phyloP scores from a whole-genome alignment of 2,797 vertebrate genomes.

The Atherinosoma microstoma region DNA sequence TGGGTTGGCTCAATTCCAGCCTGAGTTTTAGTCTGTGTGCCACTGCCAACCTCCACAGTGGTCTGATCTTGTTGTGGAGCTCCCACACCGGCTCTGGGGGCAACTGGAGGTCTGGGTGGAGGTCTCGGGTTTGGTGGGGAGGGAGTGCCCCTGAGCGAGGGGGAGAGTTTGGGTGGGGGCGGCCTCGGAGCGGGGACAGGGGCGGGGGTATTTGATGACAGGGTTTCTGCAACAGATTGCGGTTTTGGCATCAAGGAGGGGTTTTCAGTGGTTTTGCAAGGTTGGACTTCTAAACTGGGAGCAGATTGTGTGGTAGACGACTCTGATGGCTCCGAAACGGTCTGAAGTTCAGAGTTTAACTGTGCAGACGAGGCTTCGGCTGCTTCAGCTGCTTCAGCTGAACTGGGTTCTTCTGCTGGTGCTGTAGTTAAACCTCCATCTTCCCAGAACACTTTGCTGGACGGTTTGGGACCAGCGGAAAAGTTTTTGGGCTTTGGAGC shows the following conservation, averaged over 20 bases:
- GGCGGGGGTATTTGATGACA: background rate
- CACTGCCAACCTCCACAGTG: constrained; percentile 38
- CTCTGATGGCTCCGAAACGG: constrained; percentile 1
- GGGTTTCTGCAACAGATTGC: background rate
- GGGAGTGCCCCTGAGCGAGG: constrained; percentile 50
- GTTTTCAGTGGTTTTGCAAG: constrained; percentile 24
- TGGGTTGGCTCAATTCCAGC: background rate
- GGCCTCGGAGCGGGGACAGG: constrained; percentile 63
- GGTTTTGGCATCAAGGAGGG: constrained; percentile 47
- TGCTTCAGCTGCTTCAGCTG: background rate
- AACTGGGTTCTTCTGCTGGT: background rate
- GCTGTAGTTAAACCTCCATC: constrained; percentile 60
- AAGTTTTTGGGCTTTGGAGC: constrained; percentile 77
- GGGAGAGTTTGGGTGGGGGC: constrained; percentile 51
- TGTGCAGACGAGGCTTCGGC: background rate
- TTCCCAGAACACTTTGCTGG: constrained; percentile 82
- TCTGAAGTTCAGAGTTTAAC: constrained; percentile 27
- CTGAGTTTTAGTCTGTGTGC: background rate
- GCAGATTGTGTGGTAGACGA: background rate
- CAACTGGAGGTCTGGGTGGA: constrained; percentile 77
- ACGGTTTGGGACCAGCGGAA: constrained; percentile 81
- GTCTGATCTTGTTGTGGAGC: constrained; percentile 66
- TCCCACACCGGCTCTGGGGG: constrained; percentile 75
- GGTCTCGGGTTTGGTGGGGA: constrained; percentile 34
- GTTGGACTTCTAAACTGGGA: constrained; percentile 13